These are phyloP conservation scores for Drosophila miranda DNA, from an alignment of 1,140 invertebrate species.

Conservation along the genomic window DNA sequence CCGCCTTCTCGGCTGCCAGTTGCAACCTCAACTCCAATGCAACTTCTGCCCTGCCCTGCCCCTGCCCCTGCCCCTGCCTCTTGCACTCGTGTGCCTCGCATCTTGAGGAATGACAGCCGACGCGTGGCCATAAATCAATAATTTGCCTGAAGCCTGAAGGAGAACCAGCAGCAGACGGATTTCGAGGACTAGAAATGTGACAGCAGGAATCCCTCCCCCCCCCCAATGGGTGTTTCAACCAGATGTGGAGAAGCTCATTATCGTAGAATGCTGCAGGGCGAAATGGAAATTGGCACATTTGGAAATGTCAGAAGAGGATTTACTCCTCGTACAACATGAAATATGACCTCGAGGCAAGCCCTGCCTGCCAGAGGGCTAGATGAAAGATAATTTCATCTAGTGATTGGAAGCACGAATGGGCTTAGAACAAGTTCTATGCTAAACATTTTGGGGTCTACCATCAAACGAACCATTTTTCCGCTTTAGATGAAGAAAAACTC, in stretches of 20 bases:
- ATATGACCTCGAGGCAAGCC: background rate
- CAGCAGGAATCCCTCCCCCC: slow-evolving; percentile 33
- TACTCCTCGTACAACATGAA: background rate
- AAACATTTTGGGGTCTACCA: too few relatives aligned
- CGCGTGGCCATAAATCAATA: slow-evolving; percentile 72
- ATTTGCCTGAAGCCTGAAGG: slow-evolving; percentile 43
- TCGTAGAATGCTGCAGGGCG: slow-evolving; percentile 20
- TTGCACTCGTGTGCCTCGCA: slow-evolving; percentile 24
- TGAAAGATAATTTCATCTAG: slow-evolving; percentile 16
- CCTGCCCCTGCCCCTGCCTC: too few relatives aligned
- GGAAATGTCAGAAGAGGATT: slow-evolving; percentile 22
- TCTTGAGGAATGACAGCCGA: slow-evolving; percentile 63
- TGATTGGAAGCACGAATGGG: background rate
- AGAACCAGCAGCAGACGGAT: slow-evolving; percentile 19
- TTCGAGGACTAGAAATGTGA: slow-evolving; percentile 30
- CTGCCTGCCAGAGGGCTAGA: background rate
- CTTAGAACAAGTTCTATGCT: too few relatives aligned
- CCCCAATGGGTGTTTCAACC: too few relatives aligned
- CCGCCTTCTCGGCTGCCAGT: slow-evolving; percentile 13
- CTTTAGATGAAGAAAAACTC: too few relatives aligned
- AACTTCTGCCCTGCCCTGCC: background rate
- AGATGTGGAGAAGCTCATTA: slow-evolving; percentile 15
- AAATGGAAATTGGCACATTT: slow-evolving; percentile 35
- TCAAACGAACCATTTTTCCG: too few relatives aligned
- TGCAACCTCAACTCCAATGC: slow-evolving; percentile 29